Base-by-base conservation (phyloP, 2,888 invertebrate species). In the Philonicus albiceps region DNA sequence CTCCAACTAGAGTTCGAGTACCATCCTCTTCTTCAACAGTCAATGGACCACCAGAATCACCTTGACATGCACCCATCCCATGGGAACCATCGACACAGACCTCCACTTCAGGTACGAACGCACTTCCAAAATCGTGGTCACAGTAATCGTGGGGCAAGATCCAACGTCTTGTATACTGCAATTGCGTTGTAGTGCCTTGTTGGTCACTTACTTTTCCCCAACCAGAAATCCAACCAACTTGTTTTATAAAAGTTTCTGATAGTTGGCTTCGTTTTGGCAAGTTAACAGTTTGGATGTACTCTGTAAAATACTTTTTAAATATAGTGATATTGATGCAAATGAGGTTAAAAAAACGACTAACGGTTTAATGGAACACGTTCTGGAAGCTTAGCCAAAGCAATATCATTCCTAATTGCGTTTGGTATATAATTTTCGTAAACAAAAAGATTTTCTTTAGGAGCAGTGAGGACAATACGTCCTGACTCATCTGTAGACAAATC, bases 391-490 rank as follows among this genome's bases (percentile, higher is more conserved):
- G 92, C 89, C 16, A 92, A 85, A 2, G 91, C 92, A 87, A 92
- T 92, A 75, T 92, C 92, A 88, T 92, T 91, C 87, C 90, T 90
- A 7, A 92, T 2, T 90, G 89, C 22, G 11, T 64, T 64, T 19
- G 91, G 90, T 89, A 91, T 91, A 91, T 92, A 92, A 3, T 91
- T 90, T 72, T 91, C 91, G 86, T 91, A 91, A 34, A 92, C 90
- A 64, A 90, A 88, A 86, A 92, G 91, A 49, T 86, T 84, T n/a
- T 34, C 64, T 53, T 76, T 76, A 22, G 85, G 81, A n/a, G 55
- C 86, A 6, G 11, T 40, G 43, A 86, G 40, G 34, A 78, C 75
- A 49, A 87, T 40, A 53, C 84, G 86, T 55, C 64, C 83, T 55
- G 49, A 7, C 31, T 87, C 86, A 0, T 55, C 53, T 2, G 86